Evolutionary conservation across 2,113 vertebrate genomes (phyloP).

Genomic region (Saiga tatarica): DNA sequence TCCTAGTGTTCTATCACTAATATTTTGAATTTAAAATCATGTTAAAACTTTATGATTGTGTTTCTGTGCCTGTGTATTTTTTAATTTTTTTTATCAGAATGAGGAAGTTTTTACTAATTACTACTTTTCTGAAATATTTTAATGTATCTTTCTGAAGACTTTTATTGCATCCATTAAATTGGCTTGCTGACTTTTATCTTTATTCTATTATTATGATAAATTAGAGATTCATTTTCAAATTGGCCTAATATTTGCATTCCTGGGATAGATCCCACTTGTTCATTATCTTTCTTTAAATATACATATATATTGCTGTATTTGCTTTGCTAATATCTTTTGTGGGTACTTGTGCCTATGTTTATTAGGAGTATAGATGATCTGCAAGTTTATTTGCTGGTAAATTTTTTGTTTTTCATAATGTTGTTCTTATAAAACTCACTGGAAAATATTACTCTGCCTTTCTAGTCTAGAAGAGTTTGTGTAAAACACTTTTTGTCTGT

Average conservation of each 20-base stretch:
- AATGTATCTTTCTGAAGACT: background rate
- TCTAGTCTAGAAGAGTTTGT: background rate
- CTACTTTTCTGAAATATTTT: conserved; percentile 35
- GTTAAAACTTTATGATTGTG: background rate
- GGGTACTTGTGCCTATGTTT: background rate
- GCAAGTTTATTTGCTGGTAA: background rate
- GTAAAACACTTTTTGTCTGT: background rate
- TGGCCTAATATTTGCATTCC: background rate
- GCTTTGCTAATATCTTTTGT: background rate
- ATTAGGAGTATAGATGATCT: background rate
- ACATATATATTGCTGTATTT: background rate
- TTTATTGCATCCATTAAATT: background rate
- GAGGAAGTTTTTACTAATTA: conserved; percentile 30
- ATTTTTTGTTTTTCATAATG: background rate
- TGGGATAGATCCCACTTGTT: background rate
- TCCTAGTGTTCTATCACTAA: background rate
- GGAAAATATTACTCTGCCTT: background rate
- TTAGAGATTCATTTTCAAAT: conserved; percentile 29
- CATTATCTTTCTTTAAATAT: background rate
- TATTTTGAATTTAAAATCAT: conserved; percentile 18
- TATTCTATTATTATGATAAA: background rate
- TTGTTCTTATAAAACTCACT: background rate
- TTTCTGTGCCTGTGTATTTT: background rate
- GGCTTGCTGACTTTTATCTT: background rate
- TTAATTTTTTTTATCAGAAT: background rate